Base-by-base conservation (phyloP, 1,140 invertebrate genomes). In the Camponotus floridanus region DNA sequence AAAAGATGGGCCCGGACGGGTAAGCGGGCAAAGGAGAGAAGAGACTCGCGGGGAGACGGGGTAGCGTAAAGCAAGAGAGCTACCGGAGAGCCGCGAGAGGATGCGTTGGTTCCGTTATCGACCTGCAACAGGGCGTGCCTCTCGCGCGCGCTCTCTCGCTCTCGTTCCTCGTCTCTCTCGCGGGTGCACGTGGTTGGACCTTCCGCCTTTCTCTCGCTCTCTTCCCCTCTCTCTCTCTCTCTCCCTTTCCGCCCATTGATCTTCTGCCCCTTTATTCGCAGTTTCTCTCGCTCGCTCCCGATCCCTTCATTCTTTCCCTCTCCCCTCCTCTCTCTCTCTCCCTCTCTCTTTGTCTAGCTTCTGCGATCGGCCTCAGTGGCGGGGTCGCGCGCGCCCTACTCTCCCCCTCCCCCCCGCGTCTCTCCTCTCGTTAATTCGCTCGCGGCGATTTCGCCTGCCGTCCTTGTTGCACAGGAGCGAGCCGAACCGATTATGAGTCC, bases 71-170 rank as follows among this genome's bases (percentile, higher is more conserved):
- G 88, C 83, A 90, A 88, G 89, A 91, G 89, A 88, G 89, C 90
- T 91, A 91, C 90, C 88, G 89, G 86, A 90, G 89, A 90, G 89
- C 86, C 68, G 76, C 86, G 90, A 90, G 90, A 91, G 90, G 90
- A 91, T 91, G 89, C 90, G 90, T 91, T 86, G 89, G 90, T 91
- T 91, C 90, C 90, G 90, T 91, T 91, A 91, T 91, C 90, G 90
- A 91, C 90, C 90, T 90, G 90, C 90, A 88, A 87, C 90, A 91
- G 90, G 90, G 90, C 90, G 90, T 91, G 90, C 90, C 90, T 90
- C 90, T 88, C 73, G 62, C 70, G 80, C 62, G 67, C 48, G 42
- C 85, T 70, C 59, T 81, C 67, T 88, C 59, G 61, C 79, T 88
- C 88, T 87, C 5, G 42, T 59, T 57, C 83, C 64, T 36, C 18